These are phyloP conservation scores for Cosmia trapezina DNA, from an alignment of 2,888 invertebrate genomes.

Conservation along the genomic window DNA sequence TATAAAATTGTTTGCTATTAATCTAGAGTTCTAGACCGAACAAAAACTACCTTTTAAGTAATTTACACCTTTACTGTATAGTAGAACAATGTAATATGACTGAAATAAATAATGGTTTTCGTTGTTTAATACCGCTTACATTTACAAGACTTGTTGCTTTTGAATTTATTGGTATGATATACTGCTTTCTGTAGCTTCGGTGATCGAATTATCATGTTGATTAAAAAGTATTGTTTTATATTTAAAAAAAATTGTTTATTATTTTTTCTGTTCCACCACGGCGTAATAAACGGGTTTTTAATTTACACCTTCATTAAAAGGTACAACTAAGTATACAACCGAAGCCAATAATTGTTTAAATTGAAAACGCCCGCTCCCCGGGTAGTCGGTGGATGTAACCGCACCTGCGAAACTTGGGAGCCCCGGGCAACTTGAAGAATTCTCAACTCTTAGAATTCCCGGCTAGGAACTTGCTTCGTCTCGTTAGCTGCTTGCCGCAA, in stretches of 20 bases:
- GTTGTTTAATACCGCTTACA: constrained; percentile 28
- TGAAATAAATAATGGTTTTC: constrained; percentile 34
- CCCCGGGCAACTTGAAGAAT: constrained; percentile 73
- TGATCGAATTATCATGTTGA: constrained; percentile 12
- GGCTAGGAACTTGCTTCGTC: constrained; percentile 82
- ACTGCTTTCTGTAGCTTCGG: constrained; percentile 3
- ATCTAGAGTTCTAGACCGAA: constrained; percentile 18
- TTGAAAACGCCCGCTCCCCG: constrained; percentile 73
- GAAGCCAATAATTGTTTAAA: constrained; percentile 77
- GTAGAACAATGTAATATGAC: constrained; percentile 42
- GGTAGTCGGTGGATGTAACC: constrained; percentile 73
- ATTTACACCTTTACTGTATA: constrained; percentile 45
- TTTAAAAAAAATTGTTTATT: background rate
- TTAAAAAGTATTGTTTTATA: background rate
- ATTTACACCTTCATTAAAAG: constrained; percentile 53
- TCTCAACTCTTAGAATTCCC: constrained; percentile 82
- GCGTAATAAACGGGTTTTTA: constrained; percentile 35
- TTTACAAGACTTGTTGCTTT: constrained; percentile 33
- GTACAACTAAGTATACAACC: constrained; percentile 46
- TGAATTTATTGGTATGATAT: constrained; percentile 28
- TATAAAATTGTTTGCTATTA: constrained; percentile 16
- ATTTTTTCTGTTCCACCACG: constrained; percentile 13
- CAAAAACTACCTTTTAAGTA: constrained; percentile 37
- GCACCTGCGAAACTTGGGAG: constrained; percentile 80
- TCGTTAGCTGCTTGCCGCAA: constrained; percentile 86